Conservation (phyloP, 2,888 invertebrate species). For the Sipha maydis region DNA sequence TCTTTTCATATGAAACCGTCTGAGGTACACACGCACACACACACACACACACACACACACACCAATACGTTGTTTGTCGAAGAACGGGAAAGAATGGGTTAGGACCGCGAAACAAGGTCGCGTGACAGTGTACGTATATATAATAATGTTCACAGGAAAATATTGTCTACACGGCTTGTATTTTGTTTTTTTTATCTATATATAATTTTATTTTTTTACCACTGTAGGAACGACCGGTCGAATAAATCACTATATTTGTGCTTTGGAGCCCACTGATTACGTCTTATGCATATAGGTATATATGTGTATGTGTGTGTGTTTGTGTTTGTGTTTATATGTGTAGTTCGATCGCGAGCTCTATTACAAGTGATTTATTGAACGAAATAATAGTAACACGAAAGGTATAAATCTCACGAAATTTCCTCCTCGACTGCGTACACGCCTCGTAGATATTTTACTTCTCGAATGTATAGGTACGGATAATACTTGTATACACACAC, state of each 20-base stretch:
- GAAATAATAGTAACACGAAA: conserved; percentile 59
- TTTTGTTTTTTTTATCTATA: conserved; percentile 24
- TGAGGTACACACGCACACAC: neutral
- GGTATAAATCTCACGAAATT: conserved; percentile 55
- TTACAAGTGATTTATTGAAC: conserved; percentile 60
- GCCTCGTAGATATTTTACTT: conserved; percentile 24
- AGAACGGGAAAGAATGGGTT: conserved; percentile 51
- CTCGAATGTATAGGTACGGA: too few species aligned
- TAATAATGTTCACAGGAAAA: conserved; percentile 56
- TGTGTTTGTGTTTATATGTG: too few species aligned
- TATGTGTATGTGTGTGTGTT: neutral
- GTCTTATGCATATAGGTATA: neutral
- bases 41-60: neutral
- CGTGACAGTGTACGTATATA: conserved; percentile 44
- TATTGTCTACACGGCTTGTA: conserved; percentile 48
- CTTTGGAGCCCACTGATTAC: conserved; percentile 57
- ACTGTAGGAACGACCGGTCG: conserved; percentile 41
- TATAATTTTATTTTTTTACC: conserved; percentile 34
- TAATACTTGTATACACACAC: neutral
- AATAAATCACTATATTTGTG: conserved; percentile 59
- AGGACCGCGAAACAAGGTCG: conserved; percentile 60
- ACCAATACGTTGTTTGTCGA: conserved; percentile 30
- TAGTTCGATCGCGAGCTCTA: conserved; percentile 43
- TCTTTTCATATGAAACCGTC: neutral
- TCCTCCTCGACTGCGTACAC: conserved; percentile 17